A percentile compares a stretch with the other conserved stretches of the same genome.
phyloP scores from a whole-genome alignment of 2,797 vertebrate genomes.

The Ptychadena robeensis region DNA sequence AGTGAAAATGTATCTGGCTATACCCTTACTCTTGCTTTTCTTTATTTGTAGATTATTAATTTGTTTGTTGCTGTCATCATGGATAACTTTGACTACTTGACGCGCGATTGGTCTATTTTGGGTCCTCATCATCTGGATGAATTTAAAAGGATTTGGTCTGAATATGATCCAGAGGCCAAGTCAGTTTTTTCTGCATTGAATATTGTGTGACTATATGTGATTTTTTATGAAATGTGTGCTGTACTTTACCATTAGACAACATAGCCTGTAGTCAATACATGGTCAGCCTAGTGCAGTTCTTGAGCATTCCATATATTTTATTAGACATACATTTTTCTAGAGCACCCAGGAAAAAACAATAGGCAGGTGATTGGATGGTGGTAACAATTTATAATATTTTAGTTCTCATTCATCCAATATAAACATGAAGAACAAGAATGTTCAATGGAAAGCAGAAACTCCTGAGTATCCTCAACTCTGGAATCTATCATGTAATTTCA shows the following conservation, averaged over 20 bases:
- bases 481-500: no score
- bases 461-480: no score
- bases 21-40: background rate
- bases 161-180: constrained; percentile 98
- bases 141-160: constrained; percentile 99
- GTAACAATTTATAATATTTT: background rate
- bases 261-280: no score
- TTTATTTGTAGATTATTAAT: constrained; percentile 88
- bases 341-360: background rate
- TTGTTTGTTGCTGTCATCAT: constrained; percentile 99
- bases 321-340: background rate
- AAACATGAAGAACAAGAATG: no score
- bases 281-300: background rate
- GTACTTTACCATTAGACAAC: no score
- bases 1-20: background rate
- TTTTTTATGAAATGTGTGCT: background rate
- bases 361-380: background rate
- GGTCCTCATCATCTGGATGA: constrained; percentile 98
- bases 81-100: constrained; percentile 99
- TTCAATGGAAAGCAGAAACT: no score
- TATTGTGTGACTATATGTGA: background rate
- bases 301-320: no score
- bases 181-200: constrained; percentile 71
- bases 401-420: background rate
- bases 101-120: constrained; percentile 98